Base-by-base conservation (phyloP, 2,888 invertebrate genomes). In the Epinotia nisella region DNA sequence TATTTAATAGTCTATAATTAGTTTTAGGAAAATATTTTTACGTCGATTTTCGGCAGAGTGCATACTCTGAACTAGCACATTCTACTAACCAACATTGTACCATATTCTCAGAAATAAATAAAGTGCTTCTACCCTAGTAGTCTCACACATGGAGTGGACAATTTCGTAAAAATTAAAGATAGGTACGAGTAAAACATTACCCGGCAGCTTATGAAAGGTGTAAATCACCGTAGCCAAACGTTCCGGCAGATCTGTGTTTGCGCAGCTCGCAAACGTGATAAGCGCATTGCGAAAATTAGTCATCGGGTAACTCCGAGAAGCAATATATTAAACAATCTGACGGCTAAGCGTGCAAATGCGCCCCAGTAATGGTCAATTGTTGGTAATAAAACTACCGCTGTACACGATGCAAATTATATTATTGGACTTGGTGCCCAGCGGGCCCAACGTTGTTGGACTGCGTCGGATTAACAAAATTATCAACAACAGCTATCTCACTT, bases 341-440 rank as follows among this genome's bases (percentile, higher is more conserved):
- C 85, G 79, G 83, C 78, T 82, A 80, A 83, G 82, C 85, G 87
- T 84, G 85, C 86, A 87, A 87, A 87, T 86, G 84, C 84, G 79
- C 82, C 78, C 77, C 79, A 85, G 87, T 88, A 88, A 89, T 86
- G 79, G 86, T 72, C 86, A 87, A 88, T 88, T 87, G 86, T 87
- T 84, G 83, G 86, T 82, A 87, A 88, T 89, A 88, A 88, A 88
- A 88, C 86, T 85, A 86, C 85, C 81, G 83, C 82, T 75, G 86
- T 85, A 83, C 84, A 84, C 85, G 84, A 87, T 86, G 87, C 85
- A 88, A 88, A 89, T 89, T 87, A 85, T 87, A 86, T 86, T 87
- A 89, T 80, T 76, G 76, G 77, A 67, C 75, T 65, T 76, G 79
- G 80, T 78, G 82, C 84, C 82, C 79, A 81, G 80, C 79, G 78